These are phyloP conservation scores for Xiphophorus birchmanni DNA, from an alignment of 2,797 vertebrate genomes.

Conservation along the genomic window DNA sequence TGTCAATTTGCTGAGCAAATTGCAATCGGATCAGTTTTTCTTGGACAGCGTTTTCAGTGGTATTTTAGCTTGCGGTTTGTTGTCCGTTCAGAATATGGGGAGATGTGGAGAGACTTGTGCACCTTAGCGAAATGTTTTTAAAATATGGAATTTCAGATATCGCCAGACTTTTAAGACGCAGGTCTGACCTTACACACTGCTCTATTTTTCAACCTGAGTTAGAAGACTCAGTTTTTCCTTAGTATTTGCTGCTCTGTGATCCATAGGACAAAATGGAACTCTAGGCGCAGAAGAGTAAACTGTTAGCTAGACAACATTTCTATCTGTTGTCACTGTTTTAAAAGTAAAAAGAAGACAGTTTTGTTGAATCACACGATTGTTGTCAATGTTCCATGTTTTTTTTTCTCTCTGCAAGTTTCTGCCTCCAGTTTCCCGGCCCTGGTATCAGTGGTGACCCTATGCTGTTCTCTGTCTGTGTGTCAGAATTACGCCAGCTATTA, in stretches of 20 bases:
- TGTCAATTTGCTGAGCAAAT: conserved; percentile 84
- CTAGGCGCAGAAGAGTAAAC: conserved; percentile 8
- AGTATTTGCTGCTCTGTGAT: conserved; percentile 47
- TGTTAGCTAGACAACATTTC: conserved; percentile 21
- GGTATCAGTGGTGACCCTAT: conserved; percentile 76
- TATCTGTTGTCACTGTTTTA: conserved; percentile 14
- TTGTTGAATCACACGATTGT: conserved; percentile 62
- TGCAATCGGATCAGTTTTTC: conserved; percentile 84
- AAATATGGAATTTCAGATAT: conserved; percentile 66
- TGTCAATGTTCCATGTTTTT: conserved; percentile 50
- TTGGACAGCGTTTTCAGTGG: conserved; percentile 72
- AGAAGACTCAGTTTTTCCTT: conserved; percentile 40
- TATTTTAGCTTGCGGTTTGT: conserved; percentile 79
- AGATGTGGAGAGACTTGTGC: conserved; percentile 76
- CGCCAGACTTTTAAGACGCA: conserved; percentile 55
- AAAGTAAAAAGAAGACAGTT: conserved; percentile 19
- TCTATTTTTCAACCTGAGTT: conserved; percentile 61
- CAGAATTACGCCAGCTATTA: conserved; percentile 76
- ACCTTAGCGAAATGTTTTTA: conserved; percentile 75
- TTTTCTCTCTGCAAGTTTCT: conserved; percentile 49
- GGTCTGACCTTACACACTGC: conserved; percentile 54
- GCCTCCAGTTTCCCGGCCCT: conserved; percentile 77
- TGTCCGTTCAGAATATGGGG: conserved; percentile 74
- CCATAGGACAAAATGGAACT: conserved; percentile 29
- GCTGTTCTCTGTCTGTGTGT: conserved; percentile 74